phyloP scores from a whole-genome alignment of 2,113 vertebrate genomes.

The Hippolais icterina region DNA sequence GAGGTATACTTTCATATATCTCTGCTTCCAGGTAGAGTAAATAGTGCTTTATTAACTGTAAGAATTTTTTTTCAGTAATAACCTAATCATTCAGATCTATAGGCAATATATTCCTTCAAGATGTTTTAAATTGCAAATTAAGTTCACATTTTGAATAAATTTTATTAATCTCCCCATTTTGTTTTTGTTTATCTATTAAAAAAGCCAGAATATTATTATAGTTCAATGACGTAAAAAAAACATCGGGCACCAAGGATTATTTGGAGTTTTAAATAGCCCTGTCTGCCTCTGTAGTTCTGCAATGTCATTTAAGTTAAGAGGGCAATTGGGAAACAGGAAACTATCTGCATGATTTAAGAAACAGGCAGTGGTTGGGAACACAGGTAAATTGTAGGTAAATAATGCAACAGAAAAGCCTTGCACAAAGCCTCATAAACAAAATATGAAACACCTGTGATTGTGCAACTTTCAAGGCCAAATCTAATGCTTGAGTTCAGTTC shows the following conservation, averaged over 20 bases:
- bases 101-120: not conserved
- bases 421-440: not conserved
- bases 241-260: not conserved
- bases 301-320: not conserved
- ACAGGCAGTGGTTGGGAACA: not conserved
- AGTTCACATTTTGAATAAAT: not conserved
- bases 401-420: not conserved
- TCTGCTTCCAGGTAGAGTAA: not conserved
- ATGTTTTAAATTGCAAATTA: not conserved
- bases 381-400: not conserved
- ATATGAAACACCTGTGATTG: fast-evolving
- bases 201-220: not conserved
- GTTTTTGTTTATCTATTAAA: not conserved
- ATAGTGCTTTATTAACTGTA: not conserved
- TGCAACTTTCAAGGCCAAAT: not conserved
- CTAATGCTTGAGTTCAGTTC: not conserved
- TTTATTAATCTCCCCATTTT: not conserved
- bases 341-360: not conserved
- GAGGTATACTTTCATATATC: not conserved
- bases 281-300: not conserved
- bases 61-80: not conserved
- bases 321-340: not conserved
- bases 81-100: not conserved
- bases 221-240: not conserved
- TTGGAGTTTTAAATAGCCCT: not conserved